Base-by-base conservation (phyloP, 2,888 invertebrate species). In the Clitarchus hookeri region DNA sequence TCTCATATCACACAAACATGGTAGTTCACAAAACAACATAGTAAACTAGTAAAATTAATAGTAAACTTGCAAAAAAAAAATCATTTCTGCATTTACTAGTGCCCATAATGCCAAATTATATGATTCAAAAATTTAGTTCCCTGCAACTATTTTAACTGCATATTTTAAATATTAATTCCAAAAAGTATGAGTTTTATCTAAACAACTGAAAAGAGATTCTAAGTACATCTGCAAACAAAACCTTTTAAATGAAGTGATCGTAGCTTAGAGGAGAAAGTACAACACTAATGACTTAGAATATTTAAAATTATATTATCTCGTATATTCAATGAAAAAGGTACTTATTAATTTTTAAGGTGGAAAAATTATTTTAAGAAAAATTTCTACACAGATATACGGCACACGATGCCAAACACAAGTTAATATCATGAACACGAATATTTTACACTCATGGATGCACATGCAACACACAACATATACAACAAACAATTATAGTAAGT, bases 401-500 rank as follows among this genome's bases (percentile, higher is more conserved):
- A 53, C 19, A 53, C 53, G 4, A 53, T 8, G 53, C 53, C 19
- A n/a, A 65, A 65, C 19, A 16, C 65, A 65, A n/a, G 65, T 23
- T 65, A 65, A 65, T 65, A 65, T 65, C 65, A 65, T 65, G 65
- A 65, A 65, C 65, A 65, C n/a, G 8, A 65, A 65, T 23, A 65
- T 65, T 65, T 65, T 65, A 65, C n/a, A 23, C 65, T 65, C 23
- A 65, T 19, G 11, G n/a, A n/a, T 9, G 8, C 36, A 36, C 36
- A 36, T 36, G 16, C n/a, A 6, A 65, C 19, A 65, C 65, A 65
- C 65, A 0, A 65, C 65, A 12, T 23, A n/a, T 65, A 65, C 65
- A 65, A 65, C 65, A 65, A 65, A 65, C 65, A 65, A 65, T 65
- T 65, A 65, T 65, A 11, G 65, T 65, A 65, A 65, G 65, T 65